These are phyloP conservation scores for Microtus ochrogaster DNA, from an alignment of 2,113 vertebrate species.

Conservation along the genomic window DNA sequence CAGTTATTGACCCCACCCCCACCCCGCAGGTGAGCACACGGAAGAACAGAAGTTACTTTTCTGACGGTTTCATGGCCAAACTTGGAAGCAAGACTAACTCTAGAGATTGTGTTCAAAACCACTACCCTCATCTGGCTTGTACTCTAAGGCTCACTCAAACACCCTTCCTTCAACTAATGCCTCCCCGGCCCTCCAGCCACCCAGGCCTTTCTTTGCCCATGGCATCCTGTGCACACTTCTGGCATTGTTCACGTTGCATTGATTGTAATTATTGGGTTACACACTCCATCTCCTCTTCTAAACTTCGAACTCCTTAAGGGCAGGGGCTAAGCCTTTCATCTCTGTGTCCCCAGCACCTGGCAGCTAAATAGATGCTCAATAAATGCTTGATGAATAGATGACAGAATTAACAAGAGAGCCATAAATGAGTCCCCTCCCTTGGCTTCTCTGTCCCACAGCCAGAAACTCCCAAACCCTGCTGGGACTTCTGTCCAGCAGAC, in stretches of 20 bases:
- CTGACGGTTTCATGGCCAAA: background rate
- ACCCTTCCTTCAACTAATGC: background rate
- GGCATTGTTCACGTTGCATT: background rate
- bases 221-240: background rate
- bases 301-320: conserved; percentile 25
- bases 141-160: background rate
- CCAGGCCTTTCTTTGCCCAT: background rate
- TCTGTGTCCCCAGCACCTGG: conserved; percentile 55
- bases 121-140: background rate
- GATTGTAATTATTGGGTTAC: conserved; percentile 35
- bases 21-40: background rate
- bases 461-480: background rate
- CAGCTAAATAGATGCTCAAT: conserved; percentile 63
- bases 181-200: background rate
- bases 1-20: background rate
- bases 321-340: conserved; percentile 50
- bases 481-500: background rate
- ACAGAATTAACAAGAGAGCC: background rate
- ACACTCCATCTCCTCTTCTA: background rate
- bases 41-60: background rate
- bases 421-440: background rate
- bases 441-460: background rate
- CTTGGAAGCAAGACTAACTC: background rate
- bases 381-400: conserved; percentile 2
- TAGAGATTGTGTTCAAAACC: background rate